phyloP scores from a whole-genome alignment of 2,113 vertebrate species.

The Euleptes europaea region DNA sequence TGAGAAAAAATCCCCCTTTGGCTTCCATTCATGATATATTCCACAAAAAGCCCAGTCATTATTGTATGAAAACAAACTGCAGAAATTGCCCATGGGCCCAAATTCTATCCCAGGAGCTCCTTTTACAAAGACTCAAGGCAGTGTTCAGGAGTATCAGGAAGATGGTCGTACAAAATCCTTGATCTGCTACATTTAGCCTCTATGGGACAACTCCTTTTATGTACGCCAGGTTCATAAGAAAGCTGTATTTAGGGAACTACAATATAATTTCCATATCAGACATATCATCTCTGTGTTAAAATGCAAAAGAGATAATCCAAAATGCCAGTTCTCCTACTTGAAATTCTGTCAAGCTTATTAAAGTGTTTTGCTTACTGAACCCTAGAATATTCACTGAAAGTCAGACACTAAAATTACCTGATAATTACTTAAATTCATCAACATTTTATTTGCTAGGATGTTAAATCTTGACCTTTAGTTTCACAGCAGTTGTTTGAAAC shows the following conservation, averaged over 20 bases:
- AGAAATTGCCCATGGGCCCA: no score
- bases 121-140: no score
- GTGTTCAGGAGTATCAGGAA: not conserved
- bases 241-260: not conserved
- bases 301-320: slow-evolving; percentile 24
- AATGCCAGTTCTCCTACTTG: slow-evolving; percentile 2
- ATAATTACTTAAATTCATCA: slow-evolving; percentile 24
- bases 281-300: not conserved
- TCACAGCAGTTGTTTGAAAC: slow-evolving; percentile 57
- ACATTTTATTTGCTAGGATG: slow-evolving; percentile 43
- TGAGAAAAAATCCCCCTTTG: no score
- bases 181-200: not conserved
- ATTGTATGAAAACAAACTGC: no score
- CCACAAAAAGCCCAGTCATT: no score
- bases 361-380: slow-evolving; percentile 2
- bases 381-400: slow-evolving; percentile 17
- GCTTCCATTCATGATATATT: no score
- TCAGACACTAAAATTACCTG: not conserved
- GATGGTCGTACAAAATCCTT: not conserved
- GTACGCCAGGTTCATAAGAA: not conserved
- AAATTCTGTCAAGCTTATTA: slow-evolving; percentile 17
- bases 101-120: not conserved
- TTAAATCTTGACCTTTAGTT: slow-evolving; percentile 53
- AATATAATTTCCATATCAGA: slow-evolving; percentile 1
- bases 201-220: not conserved